A percentile compares a stretch with the other conserved stretches of the same genome.
Conservation (phyloP, 2,113 vertebrate species). For the Ornithorhynchus anatinus region DNA sequence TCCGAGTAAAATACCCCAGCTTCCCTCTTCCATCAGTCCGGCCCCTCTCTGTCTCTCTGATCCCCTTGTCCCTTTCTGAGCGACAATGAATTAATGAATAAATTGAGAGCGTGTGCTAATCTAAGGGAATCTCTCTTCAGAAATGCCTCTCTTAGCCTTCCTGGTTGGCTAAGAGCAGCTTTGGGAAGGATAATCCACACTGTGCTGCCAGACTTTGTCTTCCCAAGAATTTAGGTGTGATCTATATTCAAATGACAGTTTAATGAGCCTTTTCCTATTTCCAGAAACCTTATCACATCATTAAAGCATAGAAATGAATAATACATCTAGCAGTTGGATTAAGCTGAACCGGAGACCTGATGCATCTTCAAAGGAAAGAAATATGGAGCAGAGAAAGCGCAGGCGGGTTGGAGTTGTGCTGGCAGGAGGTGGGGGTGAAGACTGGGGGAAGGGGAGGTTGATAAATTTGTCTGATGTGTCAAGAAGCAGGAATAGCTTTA, state of each 20-base stretch:
- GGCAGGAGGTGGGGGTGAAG: too few relatives aligned
- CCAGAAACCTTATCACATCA: constrained; percentile 80
- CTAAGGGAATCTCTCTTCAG: constrained; percentile 4
- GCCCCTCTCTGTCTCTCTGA: not conserved
- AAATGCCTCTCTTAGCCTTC: constrained; percentile 33
- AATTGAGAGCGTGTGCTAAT: not conserved
- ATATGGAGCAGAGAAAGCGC: constrained; percentile 21
- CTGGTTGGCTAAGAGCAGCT: not conserved
- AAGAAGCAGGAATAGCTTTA: not conserved
- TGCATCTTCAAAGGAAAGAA: constrained; percentile 62
- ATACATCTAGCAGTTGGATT: constrained; percentile 77
- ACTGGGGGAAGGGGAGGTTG: accelerated
- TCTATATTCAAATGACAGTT: constrained; percentile 80
- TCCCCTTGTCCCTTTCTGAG: not conserved
- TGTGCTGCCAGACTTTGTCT: constrained; percentile 50
- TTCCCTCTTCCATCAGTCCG: not conserved
- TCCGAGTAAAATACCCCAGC: not conserved
- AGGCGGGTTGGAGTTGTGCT: not conserved
- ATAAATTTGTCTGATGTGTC: constrained; percentile 4
- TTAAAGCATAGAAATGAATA: constrained; percentile 79
- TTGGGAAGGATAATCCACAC: constrained; percentile 18
- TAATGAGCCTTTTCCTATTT: constrained; percentile 80
- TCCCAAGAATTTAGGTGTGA: constrained; percentile 66
- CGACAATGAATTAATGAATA: constrained; percentile 45
- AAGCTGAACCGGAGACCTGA: constrained; percentile 74